phyloP scores from a whole-genome alignment of 2,888 invertebrate genomes.

The Pammene aurita region DNA sequence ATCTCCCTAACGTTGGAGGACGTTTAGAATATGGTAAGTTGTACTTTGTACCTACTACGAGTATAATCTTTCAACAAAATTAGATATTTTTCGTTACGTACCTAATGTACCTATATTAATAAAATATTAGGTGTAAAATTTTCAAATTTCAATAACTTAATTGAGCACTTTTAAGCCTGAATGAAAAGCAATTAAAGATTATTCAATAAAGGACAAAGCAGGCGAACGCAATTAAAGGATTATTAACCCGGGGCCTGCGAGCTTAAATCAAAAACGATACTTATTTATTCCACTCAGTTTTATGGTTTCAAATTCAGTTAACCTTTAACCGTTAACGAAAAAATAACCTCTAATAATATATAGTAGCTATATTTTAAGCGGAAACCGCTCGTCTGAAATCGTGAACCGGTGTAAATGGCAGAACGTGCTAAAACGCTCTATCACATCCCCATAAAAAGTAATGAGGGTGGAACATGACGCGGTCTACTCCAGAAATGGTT shows the following conservation, averaged over 20 bases:
- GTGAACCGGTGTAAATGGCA: slow-evolving; percentile 45
- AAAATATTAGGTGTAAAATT: slow-evolving; percentile 48
- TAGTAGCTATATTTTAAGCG: neutral
- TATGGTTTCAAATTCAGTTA: slow-evolving; percentile 1
- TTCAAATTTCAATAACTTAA: too few relatives aligned
- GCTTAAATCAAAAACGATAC: slow-evolving; percentile 62
- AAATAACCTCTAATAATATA: slow-evolving; percentile 1
- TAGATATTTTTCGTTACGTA: neutral
- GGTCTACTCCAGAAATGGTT: slow-evolving; percentile 54
- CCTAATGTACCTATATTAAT: slow-evolving; percentile 15
- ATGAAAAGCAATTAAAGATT: slow-evolving; percentile 74
- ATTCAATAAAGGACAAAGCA: slow-evolving; percentile 70
- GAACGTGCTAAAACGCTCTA: slow-evolving; percentile 54
- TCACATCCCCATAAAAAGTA: slow-evolving; percentile 61
- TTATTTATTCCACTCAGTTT: slow-evolving; percentile 49
- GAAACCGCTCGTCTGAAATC: slow-evolving; percentile 43
- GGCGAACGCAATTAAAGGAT: slow-evolving; percentile 71
- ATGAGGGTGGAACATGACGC: slow-evolving; percentile 51
- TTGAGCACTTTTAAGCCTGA: too few relatives aligned
- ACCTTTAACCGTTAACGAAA: neutral
- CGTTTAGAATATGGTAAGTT: neutral
- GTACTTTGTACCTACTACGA: too few relatives aligned
- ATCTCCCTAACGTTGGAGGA: neutral
- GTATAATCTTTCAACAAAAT: neutral
- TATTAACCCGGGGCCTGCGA: slow-evolving; percentile 62